These are phyloP conservation scores for Acrobasis consociella DNA, from an alignment of 2,888 invertebrate genomes.

Conservation along the genomic window DNA sequence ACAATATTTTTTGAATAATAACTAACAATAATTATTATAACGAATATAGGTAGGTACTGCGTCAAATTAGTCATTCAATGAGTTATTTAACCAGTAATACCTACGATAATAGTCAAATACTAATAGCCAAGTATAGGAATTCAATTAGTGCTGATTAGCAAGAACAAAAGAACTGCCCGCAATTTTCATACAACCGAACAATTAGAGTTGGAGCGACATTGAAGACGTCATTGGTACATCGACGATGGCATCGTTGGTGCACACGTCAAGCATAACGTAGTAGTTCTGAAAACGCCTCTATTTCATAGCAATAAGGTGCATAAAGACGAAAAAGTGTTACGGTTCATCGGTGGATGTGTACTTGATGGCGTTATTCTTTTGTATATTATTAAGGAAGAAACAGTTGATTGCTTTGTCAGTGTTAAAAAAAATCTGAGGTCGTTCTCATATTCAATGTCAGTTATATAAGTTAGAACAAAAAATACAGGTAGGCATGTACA, in stretches of 20 bases:
- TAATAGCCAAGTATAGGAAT: conserved; percentile 14
- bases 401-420: conserved; percentile 5
- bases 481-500: not conserved
- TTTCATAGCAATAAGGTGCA: no score
- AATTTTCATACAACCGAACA: conserved; percentile 27
- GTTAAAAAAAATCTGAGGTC: conserved; percentile 4
- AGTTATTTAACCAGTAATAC: not conserved
- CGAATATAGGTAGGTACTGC: no score
- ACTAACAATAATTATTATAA: no score
- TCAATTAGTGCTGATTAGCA: conserved; percentile 50
- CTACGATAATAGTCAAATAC: not conserved
- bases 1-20: no score
- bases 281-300: no score
- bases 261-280: no score
- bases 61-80: not conserved
- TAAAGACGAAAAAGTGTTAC: no score
- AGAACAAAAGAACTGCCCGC: conserved; percentile 59
- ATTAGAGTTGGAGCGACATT: conserved; percentile 26
- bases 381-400: conserved; percentile 13
- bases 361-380: not conserved
- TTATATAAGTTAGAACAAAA: not conserved
- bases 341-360: no score
- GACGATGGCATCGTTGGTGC: not conserved
- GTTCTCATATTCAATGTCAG: not conserved
- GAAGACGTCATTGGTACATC: conserved; percentile 16